Evolutionary conservation across 2,113 vertebrate species (phyloP).

Genomic region (Eulacestoma nigropectus): DNA sequence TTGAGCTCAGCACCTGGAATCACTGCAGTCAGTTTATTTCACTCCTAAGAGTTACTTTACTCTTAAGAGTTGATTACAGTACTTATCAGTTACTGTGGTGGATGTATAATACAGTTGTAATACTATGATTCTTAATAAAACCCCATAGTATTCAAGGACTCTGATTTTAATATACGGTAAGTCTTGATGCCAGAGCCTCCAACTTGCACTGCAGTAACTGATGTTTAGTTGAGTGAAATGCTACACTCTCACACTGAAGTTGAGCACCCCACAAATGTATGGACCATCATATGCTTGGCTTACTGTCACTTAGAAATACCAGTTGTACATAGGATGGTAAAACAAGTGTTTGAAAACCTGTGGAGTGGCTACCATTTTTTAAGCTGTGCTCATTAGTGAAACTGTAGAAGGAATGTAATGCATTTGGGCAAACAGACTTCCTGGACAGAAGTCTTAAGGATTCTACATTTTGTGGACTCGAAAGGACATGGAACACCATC

Average conservation of each 20-base stretch:
- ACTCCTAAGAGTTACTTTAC: conserved; percentile 61
- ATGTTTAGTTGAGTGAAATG: conserved; percentile 1
- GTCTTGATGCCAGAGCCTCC: conserved; percentile 34
- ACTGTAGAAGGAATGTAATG: conserved; percentile 16
- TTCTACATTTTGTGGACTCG: conserved; percentile 50
- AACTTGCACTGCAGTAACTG: conserved; percentile 71
- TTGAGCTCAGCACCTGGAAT: conserved; percentile 50
- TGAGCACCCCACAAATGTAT: conserved; percentile 19
- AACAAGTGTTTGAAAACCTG: conserved; percentile 11
- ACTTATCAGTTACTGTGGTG: conserved; percentile 69
- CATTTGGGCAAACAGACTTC: conserved; percentile 50
- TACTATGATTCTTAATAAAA: conserved; percentile 47
- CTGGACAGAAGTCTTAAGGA: conserved; percentile 63
- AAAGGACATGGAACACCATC: conserved; percentile 60
- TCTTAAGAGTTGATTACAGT: conserved; percentile 53
- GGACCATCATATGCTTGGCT: conserved; percentile 31
- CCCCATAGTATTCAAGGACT: conserved; percentile 33
- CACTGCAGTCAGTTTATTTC: conserved; percentile 56
- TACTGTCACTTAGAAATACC: conserved; percentile 13
- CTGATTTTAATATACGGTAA: conserved; percentile 63
- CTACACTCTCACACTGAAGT: neutral
- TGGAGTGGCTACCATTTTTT: conserved; percentile 17
- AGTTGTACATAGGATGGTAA: neutral
- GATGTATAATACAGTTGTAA: neutral
- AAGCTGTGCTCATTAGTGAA: conserved; percentile 37